phyloP scores from a whole-genome alignment of 1,140 invertebrate genomes.

The Ostrea denselamellosa region DNA sequence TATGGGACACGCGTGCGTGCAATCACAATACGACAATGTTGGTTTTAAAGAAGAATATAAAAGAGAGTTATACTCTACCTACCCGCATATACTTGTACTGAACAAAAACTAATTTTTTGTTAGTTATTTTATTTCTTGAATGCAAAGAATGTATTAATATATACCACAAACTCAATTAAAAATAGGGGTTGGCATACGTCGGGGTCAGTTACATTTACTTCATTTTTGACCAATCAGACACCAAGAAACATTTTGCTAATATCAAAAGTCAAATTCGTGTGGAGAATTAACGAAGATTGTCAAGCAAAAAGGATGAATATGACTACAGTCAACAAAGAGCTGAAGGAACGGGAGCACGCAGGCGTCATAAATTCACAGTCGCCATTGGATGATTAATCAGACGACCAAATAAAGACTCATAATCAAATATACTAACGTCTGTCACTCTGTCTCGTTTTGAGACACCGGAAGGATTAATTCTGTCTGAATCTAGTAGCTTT shows the following conservation, averaged over 20 bases:
- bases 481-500: conserved; percentile 6
- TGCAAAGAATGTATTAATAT: neutral
- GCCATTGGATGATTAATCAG: conserved; percentile 39
- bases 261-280: conserved; percentile 12
- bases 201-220: neutral
- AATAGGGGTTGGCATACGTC: neutral
- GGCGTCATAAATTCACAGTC: conserved; percentile 17
- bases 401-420: conserved; percentile 36
- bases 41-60: no score
- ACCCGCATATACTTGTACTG: no score
- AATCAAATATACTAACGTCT: conserved; percentile 32
- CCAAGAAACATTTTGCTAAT: neutral
- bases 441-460: conserved; percentile 5
- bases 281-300: conserved; percentile 16
- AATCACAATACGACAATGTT: neutral
- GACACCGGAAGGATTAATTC: neutral
- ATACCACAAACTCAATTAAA: neutral
- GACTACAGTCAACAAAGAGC: conserved; percentile 4
- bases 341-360: conserved; percentile 8
- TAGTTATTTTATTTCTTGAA: neutral
- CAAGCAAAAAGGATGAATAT: neutral
- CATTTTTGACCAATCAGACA: conserved; percentile 9
- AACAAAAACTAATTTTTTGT: neutral
- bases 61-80: no score
- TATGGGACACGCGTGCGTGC: neutral